phyloP scores from a whole-genome alignment of 2,888 invertebrate species.

The Eudasyphora cyanicolor region DNA sequence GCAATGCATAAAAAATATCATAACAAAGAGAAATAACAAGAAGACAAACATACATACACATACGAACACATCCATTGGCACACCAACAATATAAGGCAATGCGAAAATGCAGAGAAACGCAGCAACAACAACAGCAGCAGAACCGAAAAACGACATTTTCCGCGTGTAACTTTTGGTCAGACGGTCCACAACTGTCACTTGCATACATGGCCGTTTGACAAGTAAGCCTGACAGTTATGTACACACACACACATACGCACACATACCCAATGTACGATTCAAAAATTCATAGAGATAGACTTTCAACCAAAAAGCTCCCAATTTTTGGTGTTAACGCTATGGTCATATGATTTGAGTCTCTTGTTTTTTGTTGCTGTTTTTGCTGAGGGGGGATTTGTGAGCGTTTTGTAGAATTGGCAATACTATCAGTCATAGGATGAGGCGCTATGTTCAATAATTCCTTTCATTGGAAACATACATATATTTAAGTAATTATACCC shows the following conservation, averaged over 20 bases:
- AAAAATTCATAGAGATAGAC: slow-evolving; percentile 17
- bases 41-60: slow-evolving; percentile 45
- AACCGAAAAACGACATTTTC: slow-evolving; percentile 54
- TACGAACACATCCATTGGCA: background rate
- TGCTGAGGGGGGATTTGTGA: slow-evolving; percentile 17
- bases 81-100: background rate
- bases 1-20: slow-evolving; percentile 63
- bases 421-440: background rate
- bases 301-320: slow-evolving; percentile 41
- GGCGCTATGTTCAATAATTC: background rate
- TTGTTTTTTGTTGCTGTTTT: background rate
- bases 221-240: slow-evolving; percentile 67
- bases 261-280: background rate
- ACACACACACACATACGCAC: slow-evolving; percentile 40
- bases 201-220: slow-evolving; percentile 66
- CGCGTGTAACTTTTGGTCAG: slow-evolving; percentile 63
- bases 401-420: slow-evolving; percentile 8
- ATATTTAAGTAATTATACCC: too few species aligned
- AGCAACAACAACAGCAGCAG: slow-evolving; percentile 14
- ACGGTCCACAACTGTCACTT: slow-evolving; percentile 67
- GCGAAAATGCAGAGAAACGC: slow-evolving; percentile 8
- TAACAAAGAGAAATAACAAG: slow-evolving; percentile 63
- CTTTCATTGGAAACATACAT: background rate
- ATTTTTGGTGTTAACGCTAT: slow-evolving; percentile 17
- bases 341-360: slow-evolving; percentile 17